These are phyloP conservation scores for Ditula angustiorana DNA, from an alignment of 2,888 invertebrate species.

Conservation along the genomic window DNA sequence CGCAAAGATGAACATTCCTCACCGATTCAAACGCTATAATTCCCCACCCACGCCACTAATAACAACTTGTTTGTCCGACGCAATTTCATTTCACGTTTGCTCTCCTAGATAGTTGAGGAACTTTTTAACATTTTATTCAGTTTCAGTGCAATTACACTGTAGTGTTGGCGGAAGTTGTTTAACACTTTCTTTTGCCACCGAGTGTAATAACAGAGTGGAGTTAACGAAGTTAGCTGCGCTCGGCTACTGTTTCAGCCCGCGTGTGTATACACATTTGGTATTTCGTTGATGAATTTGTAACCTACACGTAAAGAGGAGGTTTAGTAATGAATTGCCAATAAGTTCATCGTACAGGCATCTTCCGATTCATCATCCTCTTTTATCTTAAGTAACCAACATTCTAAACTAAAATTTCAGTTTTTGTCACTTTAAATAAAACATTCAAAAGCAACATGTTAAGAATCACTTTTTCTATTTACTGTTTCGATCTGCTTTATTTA, in stretches of 20 bases:
- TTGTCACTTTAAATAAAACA: no score
- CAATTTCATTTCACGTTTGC: constrained; percentile 60
- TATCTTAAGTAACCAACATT: no score
- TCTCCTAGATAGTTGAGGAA: constrained; percentile 47
- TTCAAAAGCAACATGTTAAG: no score
- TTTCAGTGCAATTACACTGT: constrained; percentile 61
- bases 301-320: background rate
- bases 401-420: no score
- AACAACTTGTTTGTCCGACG: constrained; percentile 43
- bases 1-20: background rate
- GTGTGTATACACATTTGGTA: constrained; percentile 21
- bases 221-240: constrained; percentile 50
- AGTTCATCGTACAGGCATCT: no score
- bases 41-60: constrained; percentile 29
- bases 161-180: constrained; percentile 55
- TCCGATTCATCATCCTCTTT: no score
- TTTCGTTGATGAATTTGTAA: constrained; percentile 13
- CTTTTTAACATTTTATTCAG: constrained; percentile 62
- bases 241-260: constrained; percentile 7
- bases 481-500: no score
- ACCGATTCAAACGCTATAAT: constrained; percentile 12
- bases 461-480: no score
- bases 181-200: constrained; percentile 55
- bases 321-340: no score
- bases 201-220: constrained; percentile 48